These are phyloP conservation scores for Spisula subtruncata DNA, from an alignment of 2,888 invertebrate genomes.

Conservation along the genomic window DNA sequence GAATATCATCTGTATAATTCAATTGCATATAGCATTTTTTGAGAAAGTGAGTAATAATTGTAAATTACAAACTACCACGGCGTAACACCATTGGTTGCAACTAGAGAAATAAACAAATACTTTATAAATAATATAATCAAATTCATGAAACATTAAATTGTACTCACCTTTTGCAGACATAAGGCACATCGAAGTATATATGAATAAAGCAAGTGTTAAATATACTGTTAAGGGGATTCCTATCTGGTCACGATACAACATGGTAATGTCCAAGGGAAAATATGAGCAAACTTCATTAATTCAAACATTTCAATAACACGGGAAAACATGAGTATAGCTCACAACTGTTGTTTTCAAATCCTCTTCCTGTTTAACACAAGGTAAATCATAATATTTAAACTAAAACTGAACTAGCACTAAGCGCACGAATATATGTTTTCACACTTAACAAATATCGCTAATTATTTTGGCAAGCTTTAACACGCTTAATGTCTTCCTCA, in stretches of 20 bases:
- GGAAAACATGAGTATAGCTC: not conserved
- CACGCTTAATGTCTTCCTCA: not conserved
- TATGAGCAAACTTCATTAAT: conserved; percentile 11
- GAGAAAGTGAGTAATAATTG: not conserved
- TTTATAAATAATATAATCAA: not conserved
- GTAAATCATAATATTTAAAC: not conserved
- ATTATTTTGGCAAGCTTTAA: conserved; percentile 14
- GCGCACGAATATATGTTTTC: conserved; percentile 1
- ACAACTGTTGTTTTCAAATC: not conserved
- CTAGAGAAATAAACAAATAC: not conserved
- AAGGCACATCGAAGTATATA: conserved; percentile 5
- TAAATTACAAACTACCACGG: not conserved
- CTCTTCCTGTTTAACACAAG: not conserved
- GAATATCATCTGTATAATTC: not conserved
- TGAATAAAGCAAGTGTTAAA: not conserved
- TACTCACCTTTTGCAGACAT: conserved; percentile 18
- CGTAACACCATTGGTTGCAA: not conserved
- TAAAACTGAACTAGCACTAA: not conserved
- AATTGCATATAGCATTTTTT: not conserved
- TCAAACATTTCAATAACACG: conserved; percentile 11
- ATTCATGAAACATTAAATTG: not conserved
- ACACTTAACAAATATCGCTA: conserved; percentile 5
- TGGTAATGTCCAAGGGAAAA: conserved; percentile 13
- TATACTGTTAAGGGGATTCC: not conserved
- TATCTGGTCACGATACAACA: conserved; percentile 5